Evolutionary conservation across 1,140 invertebrate genomes (phyloP).

Genomic region (Zaprionus inermis): DNA sequence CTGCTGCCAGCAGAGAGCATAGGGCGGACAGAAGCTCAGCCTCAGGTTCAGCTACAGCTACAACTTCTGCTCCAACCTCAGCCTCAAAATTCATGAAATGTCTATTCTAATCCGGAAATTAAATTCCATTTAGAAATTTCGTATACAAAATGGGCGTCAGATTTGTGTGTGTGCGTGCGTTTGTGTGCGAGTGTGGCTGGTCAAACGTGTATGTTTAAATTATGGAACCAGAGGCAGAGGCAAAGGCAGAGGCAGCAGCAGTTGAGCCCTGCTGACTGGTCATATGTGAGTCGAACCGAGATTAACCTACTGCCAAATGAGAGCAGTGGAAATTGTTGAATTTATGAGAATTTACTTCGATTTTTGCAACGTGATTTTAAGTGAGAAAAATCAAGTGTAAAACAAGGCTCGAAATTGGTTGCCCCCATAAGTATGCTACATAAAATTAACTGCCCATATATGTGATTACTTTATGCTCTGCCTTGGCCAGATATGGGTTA

Average conservation of each 20-base stretch:
- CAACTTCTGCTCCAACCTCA: constrained; percentile 31
- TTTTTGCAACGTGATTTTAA: constrained; percentile 2
- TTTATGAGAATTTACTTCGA: constrained; percentile 3
- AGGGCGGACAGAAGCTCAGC: neutral
- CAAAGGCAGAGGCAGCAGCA: neutral
- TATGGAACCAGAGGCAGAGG: constrained; percentile 27
- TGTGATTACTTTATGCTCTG: neutral
- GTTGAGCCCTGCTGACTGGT: constrained; percentile 20
- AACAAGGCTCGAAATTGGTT: neutral
- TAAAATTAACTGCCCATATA: neutral
- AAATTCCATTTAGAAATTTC: constrained; percentile 81
- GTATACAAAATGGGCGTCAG: constrained; percentile 66
- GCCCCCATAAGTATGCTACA: neutral
- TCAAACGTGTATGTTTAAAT: constrained; percentile 41
- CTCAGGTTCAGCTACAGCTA: neutral
- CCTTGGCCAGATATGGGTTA: neutral
- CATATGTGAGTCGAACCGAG: constrained; percentile 21
- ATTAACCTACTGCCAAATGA: constrained; percentile 37
- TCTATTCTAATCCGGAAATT: constrained; percentile 82
- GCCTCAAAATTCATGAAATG: constrained; percentile 69
- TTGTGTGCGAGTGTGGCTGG: constrained; percentile 19
- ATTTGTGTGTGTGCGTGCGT: constrained; percentile 17
- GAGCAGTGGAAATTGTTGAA: constrained; percentile 1
- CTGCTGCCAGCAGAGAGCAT: neutral
- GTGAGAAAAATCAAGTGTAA: neutral